phyloP scores from a whole-genome alignment of 2,888 invertebrate genomes.

The Erpobdella octoculata region DNA sequence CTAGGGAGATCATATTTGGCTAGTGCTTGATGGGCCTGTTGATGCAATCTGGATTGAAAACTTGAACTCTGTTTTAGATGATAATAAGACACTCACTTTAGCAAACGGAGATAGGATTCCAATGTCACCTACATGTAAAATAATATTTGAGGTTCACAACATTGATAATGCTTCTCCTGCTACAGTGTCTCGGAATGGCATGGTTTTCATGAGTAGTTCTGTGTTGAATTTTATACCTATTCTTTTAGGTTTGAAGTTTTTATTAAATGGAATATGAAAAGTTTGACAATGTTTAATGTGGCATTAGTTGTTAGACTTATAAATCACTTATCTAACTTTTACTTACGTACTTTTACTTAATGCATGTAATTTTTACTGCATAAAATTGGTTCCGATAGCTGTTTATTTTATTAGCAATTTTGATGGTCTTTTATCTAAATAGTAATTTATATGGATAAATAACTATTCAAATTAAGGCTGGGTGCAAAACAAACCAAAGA shows the following conservation, averaged over 20 bases:
- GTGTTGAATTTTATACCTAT: slow-evolving; percentile 87
- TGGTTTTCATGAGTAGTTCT: slow-evolving; percentile 85
- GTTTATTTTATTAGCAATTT: too few relatives aligned
- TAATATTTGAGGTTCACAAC: slow-evolving; percentile 92
- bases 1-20: slow-evolving; percentile 77
- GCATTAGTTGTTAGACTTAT: not conserved
- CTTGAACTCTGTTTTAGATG: slow-evolving; percentile 53
- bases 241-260: slow-evolving; percentile 59
- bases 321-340: not conserved
- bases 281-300: slow-evolving; percentile 4
- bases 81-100: slow-evolving; percentile 61
- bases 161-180: slow-evolving; percentile 96
- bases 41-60: slow-evolving; percentile 54
- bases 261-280: not conserved
- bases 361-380: too few relatives aligned
- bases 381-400: too few relatives aligned
- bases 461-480: slow-evolving; percentile 26
- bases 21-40: slow-evolving; percentile 60
- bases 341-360: not conserved
- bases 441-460: not conserved
- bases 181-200: slow-evolving; percentile 82
- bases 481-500: slow-evolving; percentile 39
- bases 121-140: slow-evolving; percentile 87
- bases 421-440: not conserved
- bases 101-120: slow-evolving; percentile 86